Conservation (phyloP, 2,888 invertebrate genomes). For the Drosophila glabriapex region DNA sequence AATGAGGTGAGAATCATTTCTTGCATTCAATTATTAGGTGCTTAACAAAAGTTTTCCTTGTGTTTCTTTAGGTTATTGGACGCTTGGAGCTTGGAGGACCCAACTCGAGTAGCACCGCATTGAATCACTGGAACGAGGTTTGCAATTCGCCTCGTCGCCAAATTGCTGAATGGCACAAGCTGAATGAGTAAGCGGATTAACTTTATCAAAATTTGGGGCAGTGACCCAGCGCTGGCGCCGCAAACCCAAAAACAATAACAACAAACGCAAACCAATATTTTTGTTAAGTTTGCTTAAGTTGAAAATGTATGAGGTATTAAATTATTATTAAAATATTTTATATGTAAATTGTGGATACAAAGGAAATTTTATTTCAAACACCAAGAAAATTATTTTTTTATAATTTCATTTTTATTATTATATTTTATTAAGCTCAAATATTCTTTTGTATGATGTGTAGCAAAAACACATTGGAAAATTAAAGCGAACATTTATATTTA, state of each 20-base stretch:
- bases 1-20: conserved; percentile 90
- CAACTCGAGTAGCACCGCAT: conserved; percentile 92
- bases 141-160: conserved; percentile 98
- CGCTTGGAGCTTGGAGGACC: conserved; percentile 95
- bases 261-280: conserved; percentile 7
- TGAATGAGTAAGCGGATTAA: conserved; percentile 90
- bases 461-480: conserved; percentile 14
- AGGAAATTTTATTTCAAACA: conserved; percentile 1
- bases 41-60: not conserved
- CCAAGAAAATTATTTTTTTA: conserved; percentile 3
- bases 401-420: not conserved
- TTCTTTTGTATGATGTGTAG: conserved; percentile 10
- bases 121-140: conserved; percentile 99
- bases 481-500: conserved; percentile 28
- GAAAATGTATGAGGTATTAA: not conserved
- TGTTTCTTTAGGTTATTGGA: conserved; percentile 92
- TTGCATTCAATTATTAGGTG: not conserved
- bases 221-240: conserved; percentile 65
- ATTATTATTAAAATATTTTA: not conserved
- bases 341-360: conserved; percentile 21
- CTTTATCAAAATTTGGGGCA: conserved; percentile 21
- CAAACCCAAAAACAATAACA: conserved; percentile 25
- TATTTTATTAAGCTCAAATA: conserved; percentile 26
- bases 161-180: conserved; percentile 99
- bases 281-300: conserved; percentile 6